A percentile compares a stretch with the other conserved stretches of the same genome.
Conservation (phyloP, 2,113 vertebrate genomes). For the Felis chaus region DNA sequence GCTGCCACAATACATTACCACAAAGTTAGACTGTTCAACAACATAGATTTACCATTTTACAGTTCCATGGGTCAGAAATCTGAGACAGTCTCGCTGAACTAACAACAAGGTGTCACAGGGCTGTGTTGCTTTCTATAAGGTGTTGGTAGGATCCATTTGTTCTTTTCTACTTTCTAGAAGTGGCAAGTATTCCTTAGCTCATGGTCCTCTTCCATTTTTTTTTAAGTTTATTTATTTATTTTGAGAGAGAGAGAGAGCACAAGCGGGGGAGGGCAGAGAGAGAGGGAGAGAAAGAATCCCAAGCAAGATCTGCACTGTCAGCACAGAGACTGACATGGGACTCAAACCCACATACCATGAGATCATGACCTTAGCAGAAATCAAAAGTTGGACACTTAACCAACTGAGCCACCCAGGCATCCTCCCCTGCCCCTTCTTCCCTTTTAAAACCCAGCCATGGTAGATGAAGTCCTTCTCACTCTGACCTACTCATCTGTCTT, state of each 20-base stretch:
- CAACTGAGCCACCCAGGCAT: too few species aligned
- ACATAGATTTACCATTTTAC: not conserved
- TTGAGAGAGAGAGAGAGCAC: too few species aligned
- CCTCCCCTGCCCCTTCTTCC: not conserved
- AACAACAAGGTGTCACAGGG: not conserved
- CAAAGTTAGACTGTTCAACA: not conserved
- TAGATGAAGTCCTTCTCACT: not conserved
- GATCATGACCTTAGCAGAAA: too few species aligned
- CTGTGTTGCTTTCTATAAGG: not conserved
- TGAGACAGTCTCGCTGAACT: not conserved
- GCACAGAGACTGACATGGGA: too few species aligned
- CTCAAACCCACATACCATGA: too few species aligned
- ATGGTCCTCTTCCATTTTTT: not conserved
- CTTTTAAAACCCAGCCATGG: not conserved
- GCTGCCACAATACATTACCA: not conserved
- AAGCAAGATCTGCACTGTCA: too few species aligned
- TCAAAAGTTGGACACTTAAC: too few species aligned
- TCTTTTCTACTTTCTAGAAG: not conserved
- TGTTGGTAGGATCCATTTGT: not conserved
- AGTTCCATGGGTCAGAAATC: not conserved
- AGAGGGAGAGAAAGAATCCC: too few species aligned
- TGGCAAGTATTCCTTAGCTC: not conserved
- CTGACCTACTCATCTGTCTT: not conserved
- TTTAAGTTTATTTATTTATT: too few species aligned
- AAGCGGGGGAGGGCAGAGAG: too few species aligned